Conservation (phyloP, 2,888 invertebrate genomes). For the Perithous albicinctus region DNA sequence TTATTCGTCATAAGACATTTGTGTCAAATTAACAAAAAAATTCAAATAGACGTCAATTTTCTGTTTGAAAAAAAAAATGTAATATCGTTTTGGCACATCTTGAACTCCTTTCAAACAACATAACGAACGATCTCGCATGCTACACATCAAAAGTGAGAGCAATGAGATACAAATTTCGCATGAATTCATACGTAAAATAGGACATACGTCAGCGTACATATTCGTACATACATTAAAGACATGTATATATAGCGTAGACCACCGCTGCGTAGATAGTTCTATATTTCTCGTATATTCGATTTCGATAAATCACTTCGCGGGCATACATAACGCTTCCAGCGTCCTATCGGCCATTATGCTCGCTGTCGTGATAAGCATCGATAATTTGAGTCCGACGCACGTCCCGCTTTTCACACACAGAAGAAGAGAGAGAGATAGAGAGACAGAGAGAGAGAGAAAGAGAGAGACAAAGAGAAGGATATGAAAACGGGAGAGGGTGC, state of each 20-base stretch:
- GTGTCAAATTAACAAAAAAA: no score
- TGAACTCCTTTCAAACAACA: not conserved
- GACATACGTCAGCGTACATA: constrained; percentile 7
- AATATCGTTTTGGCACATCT: not conserved
- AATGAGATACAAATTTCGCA: constrained; percentile 22
- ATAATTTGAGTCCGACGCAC: constrained; percentile 70
- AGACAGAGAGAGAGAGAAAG: not conserved
- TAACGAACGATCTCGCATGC: not conserved
- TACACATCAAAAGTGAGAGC: not conserved
- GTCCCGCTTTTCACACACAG: constrained; percentile 62
- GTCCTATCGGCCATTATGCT: constrained; percentile 71
- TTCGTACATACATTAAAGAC: not conserved
- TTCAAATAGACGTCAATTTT: no score
- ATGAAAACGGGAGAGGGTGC: constrained; percentile 31
- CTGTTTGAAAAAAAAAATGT: not conserved
- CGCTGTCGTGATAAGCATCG: constrained; percentile 73
- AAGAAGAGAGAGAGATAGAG: constrained; percentile 13
- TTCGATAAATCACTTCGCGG: constrained; percentile 68
- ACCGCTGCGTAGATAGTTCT: constrained; percentile 2
- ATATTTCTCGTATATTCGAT: constrained; percentile 63
- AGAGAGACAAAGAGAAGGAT: constrained; percentile 67
- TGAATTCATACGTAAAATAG: constrained; percentile 28
- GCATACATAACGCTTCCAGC: constrained; percentile 50
- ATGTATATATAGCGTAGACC: not conserved
- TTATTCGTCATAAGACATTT: no score